Percentiles rank a stretch among this genome's conserved stretches.
phyloP scores from a whole-genome alignment of 1,140 invertebrate genomes.

The Danaus melanippus region DNA sequence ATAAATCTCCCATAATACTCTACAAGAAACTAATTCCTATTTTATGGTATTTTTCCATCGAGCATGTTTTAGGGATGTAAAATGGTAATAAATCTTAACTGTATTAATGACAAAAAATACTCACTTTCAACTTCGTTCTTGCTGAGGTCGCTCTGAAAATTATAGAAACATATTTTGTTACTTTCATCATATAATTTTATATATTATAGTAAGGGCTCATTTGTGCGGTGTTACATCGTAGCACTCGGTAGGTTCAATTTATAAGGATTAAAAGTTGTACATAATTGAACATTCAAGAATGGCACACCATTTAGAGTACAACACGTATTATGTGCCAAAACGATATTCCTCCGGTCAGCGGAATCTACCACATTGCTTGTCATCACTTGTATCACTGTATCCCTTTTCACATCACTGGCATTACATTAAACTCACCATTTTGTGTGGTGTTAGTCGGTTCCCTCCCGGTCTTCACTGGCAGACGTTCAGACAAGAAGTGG shows the following conservation, averaged over 20 bases:
- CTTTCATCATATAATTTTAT: constrained; percentile 37
- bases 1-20: too few relatives aligned
- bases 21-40: too few relatives aligned
- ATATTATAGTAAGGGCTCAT: constrained; percentile 30
- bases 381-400: constrained; percentile 58
- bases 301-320: constrained; percentile 48
- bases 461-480: constrained; percentile 77
- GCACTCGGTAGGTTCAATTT: constrained; percentile 8
- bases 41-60: too few relatives aligned
- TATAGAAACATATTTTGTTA: constrained; percentile 62
- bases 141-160: constrained; percentile 80
- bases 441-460: constrained; percentile 71
- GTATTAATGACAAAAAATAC: constrained; percentile 49
- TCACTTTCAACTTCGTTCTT: constrained; percentile 83
- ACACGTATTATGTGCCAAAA: constrained; percentile 34
- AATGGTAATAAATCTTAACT: not conserved
- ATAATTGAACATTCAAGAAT: constrained; percentile 1
- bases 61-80: too few relatives aligned
- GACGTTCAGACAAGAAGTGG: constrained; percentile 83
- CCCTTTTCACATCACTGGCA: constrained; percentile 62
- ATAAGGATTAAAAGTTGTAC: too few relatives aligned
- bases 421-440: constrained; percentile 76
- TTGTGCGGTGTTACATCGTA: constrained; percentile 29
- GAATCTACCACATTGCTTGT: constrained; percentile 39
- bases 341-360: constrained; percentile 55